Percentiles rank a stretch among this genome's conserved stretches.
phyloP scores from a whole-genome alignment of 2,888 invertebrate genomes.

The Hybos culiciformis region DNA sequence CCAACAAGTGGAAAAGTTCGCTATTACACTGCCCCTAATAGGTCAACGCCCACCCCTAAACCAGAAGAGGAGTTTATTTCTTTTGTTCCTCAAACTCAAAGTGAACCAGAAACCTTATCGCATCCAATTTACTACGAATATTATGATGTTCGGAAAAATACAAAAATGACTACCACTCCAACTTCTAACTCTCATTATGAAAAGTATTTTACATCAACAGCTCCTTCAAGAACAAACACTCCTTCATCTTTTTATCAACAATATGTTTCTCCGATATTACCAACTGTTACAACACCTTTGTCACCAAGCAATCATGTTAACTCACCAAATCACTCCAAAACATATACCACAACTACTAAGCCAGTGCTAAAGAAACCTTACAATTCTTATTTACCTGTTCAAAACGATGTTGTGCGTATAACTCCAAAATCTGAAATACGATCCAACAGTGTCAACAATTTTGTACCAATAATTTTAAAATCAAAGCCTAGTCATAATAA shows the following conservation, averaged over 20 bases:
- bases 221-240: slow-evolving; percentile 10
- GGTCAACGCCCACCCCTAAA: slow-evolving; percentile 40
- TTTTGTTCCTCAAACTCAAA: slow-evolving; percentile 23
- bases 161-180: slow-evolving; percentile 20
- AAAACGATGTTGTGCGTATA: slow-evolving; percentile 30
- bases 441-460: slow-evolving; percentile 21
- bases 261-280: not conserved
- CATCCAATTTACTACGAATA: slow-evolving; percentile 36
- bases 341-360: not conserved
- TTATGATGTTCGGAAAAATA: slow-evolving; percentile 31
- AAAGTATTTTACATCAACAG: slow-evolving; percentile 19
- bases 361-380: slow-evolving; percentile 10
- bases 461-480: not conserved
- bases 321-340: no score
- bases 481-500: slow-evolving; percentile 9
- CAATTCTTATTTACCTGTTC: not conserved
- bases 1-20: not conserved
- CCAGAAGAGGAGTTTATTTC: slow-evolving; percentile 23
- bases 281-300: not conserved
- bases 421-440: slow-evolving; percentile 42
- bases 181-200: slow-evolving; percentile 22
- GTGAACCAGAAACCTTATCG: slow-evolving; percentile 20
- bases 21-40: slow-evolving; percentile 12
- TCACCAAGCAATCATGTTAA: not conserved
- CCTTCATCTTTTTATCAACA: slow-evolving; percentile 1